Evolutionary conservation across 1,140 invertebrate genomes (phyloP).

Genomic region (Macrobrachium rosenbergii): DNA sequence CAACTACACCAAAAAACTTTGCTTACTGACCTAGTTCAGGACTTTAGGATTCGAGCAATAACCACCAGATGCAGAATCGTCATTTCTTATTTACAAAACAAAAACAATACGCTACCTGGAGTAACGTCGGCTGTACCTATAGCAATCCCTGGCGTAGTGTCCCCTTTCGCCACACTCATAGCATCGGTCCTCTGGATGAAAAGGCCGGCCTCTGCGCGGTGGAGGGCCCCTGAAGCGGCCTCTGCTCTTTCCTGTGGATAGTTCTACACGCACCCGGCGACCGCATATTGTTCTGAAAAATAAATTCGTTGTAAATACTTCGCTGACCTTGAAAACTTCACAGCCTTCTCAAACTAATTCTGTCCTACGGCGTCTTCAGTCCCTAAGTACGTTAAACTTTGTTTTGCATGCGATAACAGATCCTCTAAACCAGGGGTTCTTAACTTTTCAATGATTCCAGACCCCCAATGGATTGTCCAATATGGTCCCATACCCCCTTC

Average conservation of each 20-base stretch:
- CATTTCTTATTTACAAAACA: not conserved
- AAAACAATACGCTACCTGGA: slow-evolving; percentile 12
- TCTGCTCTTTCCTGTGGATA: slow-evolving; percentile 65
- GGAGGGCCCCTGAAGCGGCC: slow-evolving; percentile 57
- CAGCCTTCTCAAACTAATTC: no score
- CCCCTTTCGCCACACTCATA: slow-evolving; percentile 78
- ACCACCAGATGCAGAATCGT: slow-evolving; percentile 47
- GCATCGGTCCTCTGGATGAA: slow-evolving; percentile 76
- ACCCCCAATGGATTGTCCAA: no score
- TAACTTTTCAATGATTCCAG: no score
- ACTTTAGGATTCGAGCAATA: slow-evolving; percentile 45
- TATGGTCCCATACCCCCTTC: no score
- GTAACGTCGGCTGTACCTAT: slow-evolving; percentile 68
- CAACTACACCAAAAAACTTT: slow-evolving; percentile 21
- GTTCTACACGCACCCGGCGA: slow-evolving; percentile 63
- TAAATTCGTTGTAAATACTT: not conserved
- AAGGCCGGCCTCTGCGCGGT: slow-evolving; percentile 70
- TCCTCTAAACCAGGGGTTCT: no score
- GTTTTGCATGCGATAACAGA: no score
- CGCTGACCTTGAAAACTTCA: not conserved
- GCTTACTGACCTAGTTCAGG: slow-evolving; percentile 56
- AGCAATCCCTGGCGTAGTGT: slow-evolving; percentile 79
- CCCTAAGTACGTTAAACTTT: not conserved
- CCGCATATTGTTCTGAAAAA: slow-evolving; percentile 64
- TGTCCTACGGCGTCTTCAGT: not conserved